Conservation (phyloP, 2,797 vertebrate species). For the Sylvilagus floridanus region DNA sequence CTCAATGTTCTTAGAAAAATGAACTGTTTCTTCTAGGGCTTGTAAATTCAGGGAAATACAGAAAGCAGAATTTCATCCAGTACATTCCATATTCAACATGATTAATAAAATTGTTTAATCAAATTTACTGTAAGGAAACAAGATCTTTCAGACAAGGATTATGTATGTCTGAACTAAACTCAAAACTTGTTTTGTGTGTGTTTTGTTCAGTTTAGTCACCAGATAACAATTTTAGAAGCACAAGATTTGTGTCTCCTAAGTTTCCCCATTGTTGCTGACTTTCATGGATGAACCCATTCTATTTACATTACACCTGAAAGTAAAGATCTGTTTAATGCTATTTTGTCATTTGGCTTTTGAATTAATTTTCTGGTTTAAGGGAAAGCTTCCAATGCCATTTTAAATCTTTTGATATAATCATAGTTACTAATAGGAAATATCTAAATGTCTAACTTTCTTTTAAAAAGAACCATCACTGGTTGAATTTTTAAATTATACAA, state of each 20-base stretch:
- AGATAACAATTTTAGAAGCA: constrained; percentile 58
- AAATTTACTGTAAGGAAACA: constrained; percentile 42
- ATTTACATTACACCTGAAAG: constrained; percentile 54
- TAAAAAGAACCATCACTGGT: constrained; percentile 21
- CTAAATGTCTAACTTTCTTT: constrained; percentile 42
- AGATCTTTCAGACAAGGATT: constrained; percentile 23
- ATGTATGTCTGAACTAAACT: constrained; percentile 43
- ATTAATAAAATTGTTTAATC: constrained; percentile 34
- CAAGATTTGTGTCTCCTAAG: constrained; percentile 54
- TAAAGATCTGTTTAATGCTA: constrained; percentile 42
- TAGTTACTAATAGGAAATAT: constrained; percentile 36
- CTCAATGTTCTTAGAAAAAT: not conserved
- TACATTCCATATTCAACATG: not conserved
- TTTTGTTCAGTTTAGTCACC: constrained; percentile 55
- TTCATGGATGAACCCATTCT: constrained; percentile 56
- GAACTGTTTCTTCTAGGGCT: not conserved
- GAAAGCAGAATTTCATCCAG: constrained; percentile 36
- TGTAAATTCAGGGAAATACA: not conserved
- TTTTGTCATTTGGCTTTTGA: constrained; percentile 60
- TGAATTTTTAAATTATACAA: constrained; percentile 59
- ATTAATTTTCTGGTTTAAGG: constrained; percentile 56
- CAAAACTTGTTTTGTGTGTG: not conserved
- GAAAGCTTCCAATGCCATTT: not conserved
- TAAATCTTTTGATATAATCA: no score
- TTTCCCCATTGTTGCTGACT: constrained; percentile 54